A percentile compares a stretch with the other conserved stretches of the same genome.
Evolutionary conservation across 2,888 invertebrate genomes (phyloP).

Genomic region (Beris chalybata): DNA sequence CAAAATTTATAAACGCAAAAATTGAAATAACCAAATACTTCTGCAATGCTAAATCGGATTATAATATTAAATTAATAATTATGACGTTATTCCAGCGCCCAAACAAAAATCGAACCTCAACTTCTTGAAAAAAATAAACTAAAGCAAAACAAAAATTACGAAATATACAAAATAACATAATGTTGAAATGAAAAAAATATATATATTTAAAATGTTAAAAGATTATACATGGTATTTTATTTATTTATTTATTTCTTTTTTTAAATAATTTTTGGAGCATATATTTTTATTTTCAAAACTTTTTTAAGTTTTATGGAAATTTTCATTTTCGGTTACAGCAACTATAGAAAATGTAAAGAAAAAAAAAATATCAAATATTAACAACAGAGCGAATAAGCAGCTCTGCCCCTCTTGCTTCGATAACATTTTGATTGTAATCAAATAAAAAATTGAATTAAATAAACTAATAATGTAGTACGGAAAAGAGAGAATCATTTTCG

Average conservation of each 20-base stretch:
- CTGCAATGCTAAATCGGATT: conserved; percentile 15
- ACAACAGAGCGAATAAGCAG: conserved; percentile 32
- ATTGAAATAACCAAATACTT: conserved; percentile 39
- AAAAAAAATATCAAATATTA: conserved; percentile 42
- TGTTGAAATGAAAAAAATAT: conserved; percentile 24
- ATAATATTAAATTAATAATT: conserved; percentile 34
- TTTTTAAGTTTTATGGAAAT: conserved; percentile 19
- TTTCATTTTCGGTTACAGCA: background rate
- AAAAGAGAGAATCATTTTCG: too few species aligned
- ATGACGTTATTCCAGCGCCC: conserved; percentile 57
- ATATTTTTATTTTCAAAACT: conserved; percentile 12
- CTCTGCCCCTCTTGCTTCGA: conserved; percentile 43
- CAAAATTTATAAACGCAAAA: conserved; percentile 39
- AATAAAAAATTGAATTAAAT: background rate
- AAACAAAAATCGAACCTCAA: conserved; percentile 60
- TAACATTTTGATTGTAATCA: conserved; percentile 31
- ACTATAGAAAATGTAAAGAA: conserved; percentile 42
- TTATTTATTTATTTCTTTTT: conserved; percentile 34
- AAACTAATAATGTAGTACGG: too few species aligned
- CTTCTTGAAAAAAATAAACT: conserved; percentile 54
- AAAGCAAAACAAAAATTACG: conserved; percentile 43
- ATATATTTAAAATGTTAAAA: conserved; percentile 5
- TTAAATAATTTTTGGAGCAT: conserved; percentile 7
- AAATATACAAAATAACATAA: conserved; percentile 32
- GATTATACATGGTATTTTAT: conserved; percentile 34